Base-by-base conservation (phyloP, 1,140 invertebrate genomes). In the Anastrepha ludens region DNA sequence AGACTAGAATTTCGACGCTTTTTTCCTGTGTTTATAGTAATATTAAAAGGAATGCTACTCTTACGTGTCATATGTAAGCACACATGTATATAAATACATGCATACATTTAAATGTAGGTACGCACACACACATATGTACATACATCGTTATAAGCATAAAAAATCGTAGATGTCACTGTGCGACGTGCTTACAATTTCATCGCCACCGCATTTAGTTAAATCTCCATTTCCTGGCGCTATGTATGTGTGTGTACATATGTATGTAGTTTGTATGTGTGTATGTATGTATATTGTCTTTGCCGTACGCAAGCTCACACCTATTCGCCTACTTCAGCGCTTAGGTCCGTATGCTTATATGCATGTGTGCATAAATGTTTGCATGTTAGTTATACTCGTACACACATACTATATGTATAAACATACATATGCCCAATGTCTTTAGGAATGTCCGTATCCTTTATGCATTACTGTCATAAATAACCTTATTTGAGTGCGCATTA, bases 381-480 rank as follows among this genome's bases (percentile, higher is more conserved):
- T 29, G 29, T 1, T 29, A 29, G 29, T 29, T 29, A 29, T 29
- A 29, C 29, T 29, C 29, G 29, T 29, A 29, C 29, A 29, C 29
- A 29, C 29, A 29, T 29, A n/a, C n/a, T 41, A 29, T 41, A 29
- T 74, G 47, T 39, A 41, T 44, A 9, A 11, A 29, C 20, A 20
- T 55, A 11, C 55, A 15, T 81, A 70, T 70, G 39, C 15, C 60
- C 60, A 64, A 81, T 20, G n/a, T n/a, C 74, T 81, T 20, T 4
- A 81, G 47, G 17, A 81, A 20, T 81, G 13, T 81, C 55, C 74
- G n/a, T 50, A 81, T 81, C 74, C 74, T 81, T 81, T 81, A 81
- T 81, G 74, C 74, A 81, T 81, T 81, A 81, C 74, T 81, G 74
- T 81, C 47, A 81, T 81, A 81, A 81, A 81, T 81, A 81, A 81